Conservation (phyloP, 2,113 vertebrate species). For the Speoplatyrhinus poulsoni region DNA sequence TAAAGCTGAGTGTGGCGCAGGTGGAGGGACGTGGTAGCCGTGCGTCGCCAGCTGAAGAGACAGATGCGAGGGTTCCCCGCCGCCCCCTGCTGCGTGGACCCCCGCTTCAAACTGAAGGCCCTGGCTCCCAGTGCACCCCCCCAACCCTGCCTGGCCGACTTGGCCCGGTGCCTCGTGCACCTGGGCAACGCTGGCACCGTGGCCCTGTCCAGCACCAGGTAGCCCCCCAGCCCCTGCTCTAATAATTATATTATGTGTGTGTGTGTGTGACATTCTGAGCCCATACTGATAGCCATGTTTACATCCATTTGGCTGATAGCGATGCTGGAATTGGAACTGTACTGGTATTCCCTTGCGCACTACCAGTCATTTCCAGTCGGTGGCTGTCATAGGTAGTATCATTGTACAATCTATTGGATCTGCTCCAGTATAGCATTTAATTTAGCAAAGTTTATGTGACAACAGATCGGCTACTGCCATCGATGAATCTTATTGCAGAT, state of each 20-base stretch:
- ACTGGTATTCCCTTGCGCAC: no score
- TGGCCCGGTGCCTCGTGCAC: conserved; percentile 81
- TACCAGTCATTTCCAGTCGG: no score
- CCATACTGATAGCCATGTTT: no score
- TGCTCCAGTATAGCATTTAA: no score
- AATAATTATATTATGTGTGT: not conserved
- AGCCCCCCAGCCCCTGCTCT: not conserved
- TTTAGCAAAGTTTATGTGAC: no score
- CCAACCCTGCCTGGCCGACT: conserved; percentile 71
- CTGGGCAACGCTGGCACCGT: conserved; percentile 86
- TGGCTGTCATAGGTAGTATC: no score
- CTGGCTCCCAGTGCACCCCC: conserved; percentile 86
- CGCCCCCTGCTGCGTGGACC: conserved; percentile 85
- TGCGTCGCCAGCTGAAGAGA: conserved; percentile 86
- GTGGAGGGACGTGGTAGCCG: conserved; percentile 90
- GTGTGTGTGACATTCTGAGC: not conserved
- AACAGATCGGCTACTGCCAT: no score
- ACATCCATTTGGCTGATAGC: no score
- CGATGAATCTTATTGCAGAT: no score
- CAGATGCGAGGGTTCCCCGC: conserved; percentile 97
- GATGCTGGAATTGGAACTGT: no score
- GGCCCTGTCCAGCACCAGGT: conserved; percentile 88
- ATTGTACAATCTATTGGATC: no score
- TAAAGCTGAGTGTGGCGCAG: conserved; percentile 47
- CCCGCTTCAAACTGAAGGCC: conserved; percentile 78